phyloP scores from a whole-genome alignment of 2,888 invertebrate species.

The Brachynemurus nebulosus region DNA sequence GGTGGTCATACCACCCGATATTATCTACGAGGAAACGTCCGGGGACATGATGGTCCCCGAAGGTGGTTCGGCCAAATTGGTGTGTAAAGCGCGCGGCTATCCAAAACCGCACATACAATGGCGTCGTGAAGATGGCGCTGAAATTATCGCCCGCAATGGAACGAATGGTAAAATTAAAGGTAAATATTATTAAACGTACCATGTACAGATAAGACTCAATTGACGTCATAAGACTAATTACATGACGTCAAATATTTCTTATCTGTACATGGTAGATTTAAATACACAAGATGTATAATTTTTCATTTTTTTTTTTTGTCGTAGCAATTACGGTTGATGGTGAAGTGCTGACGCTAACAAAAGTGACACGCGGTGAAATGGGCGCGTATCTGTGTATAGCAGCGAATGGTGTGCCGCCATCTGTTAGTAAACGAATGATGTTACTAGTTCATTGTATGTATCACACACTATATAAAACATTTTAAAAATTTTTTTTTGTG shows the following conservation, averaged over 20 bases:
- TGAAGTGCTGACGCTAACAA: constrained; percentile 65
- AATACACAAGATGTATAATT: constrained; percentile 2
- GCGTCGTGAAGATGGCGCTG: constrained; percentile 74
- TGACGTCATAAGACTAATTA: no score
- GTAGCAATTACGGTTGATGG: constrained; percentile 60
- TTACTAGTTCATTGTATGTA: constrained; percentile 84
- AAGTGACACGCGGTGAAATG: constrained; percentile 82
- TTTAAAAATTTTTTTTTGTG: no score
- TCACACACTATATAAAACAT: no score
- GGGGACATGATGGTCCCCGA: constrained; percentile 93
- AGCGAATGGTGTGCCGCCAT: constrained; percentile 75
- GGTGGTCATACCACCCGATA: constrained; percentile 85
- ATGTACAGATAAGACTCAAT: background rate
- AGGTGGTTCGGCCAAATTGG: constrained; percentile 74
- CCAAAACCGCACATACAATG: constrained; percentile 76
- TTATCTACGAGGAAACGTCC: constrained; percentile 78
- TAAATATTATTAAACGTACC: constrained; percentile 26
- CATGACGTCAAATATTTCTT: no score
- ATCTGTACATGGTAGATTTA: no score
- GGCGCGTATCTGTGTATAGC: constrained; percentile 80
- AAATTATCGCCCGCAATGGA: constrained; percentile 63
- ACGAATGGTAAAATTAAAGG: constrained; percentile 62
- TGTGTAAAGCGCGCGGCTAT: constrained; percentile 73
- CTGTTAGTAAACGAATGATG: constrained; percentile 83
- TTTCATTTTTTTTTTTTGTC: constrained; percentile 18